Evolutionary conservation across 1,140 invertebrate genomes (phyloP), one percentile per base, ranked within the genome.

Genomic region (Cydia strobilella): DNA sequence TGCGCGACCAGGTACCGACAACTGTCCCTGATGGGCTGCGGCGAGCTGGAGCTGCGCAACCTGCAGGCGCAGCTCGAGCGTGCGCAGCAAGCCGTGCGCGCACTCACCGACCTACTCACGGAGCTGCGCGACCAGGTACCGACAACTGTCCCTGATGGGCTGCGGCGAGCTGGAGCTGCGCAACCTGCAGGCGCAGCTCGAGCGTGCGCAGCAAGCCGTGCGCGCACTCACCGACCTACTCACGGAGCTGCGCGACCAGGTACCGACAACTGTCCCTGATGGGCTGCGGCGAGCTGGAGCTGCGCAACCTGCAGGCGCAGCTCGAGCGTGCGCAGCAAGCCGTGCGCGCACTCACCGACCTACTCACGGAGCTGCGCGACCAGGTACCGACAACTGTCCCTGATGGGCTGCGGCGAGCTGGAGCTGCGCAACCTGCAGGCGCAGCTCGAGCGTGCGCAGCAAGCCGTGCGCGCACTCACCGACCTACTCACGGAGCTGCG

Each of bases 361-460:
- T 99, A 89, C 94, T 99, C 39, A 95, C 95, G 72, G 98, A 99
- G n/a, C n/a, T n/a, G n/a, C n/a, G n/a, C n/a, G 98, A 99, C 92
- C 98, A 98, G 94, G 96, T n/a, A n/a, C n/a, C n/a, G n/a, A n/a
- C n/a, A n/a, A n/a, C n/a, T n/a, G n/a, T n/a, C n/a, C n/a, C n/a
- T n/a, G n/a, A n/a, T n/a, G n/a, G n/a, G n/a, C n/a, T n/a, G n/a
- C n/a, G n/a, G n/a, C n/a, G n/a, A n/a, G n/a, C n/a, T n/a, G n/a
- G n/a, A n/a, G n/a, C n/a, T n/a, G 63, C 94, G 97, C 65, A 97
- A 96, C 84, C 94, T 99, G 75, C 97, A 98, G 86, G 93, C 94
- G 4, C 97, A 98, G 86, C 93, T 99, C n/a, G 96, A 98, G 89
- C 94, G 94, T 42, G 98, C 98, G 45, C 97, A 98, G 88, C 84